Evolutionary conservation across 2,113 vertebrate species (phyloP).

Genomic region (Bujurquina vittata): DNA sequence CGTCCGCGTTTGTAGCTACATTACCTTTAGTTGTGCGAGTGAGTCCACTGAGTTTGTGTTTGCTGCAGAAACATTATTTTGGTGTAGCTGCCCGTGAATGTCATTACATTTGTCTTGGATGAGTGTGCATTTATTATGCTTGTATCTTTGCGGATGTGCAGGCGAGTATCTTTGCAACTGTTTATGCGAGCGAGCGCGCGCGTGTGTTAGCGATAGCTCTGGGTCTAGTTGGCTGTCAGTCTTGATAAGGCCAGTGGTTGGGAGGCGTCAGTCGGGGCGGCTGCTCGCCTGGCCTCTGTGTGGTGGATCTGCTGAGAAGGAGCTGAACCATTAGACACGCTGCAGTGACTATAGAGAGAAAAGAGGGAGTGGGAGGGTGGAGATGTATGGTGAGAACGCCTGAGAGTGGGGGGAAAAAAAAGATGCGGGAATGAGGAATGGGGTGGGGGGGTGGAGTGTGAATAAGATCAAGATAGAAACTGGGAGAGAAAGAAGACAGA

Average conservation of each 20-base stretch:
- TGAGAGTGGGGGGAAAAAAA: neutral
- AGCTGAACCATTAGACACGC: constrained; percentile 72
- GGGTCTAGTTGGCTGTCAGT: constrained; percentile 50
- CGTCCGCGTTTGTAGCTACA: neutral
- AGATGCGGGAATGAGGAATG: constrained; percentile 2
- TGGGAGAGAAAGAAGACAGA: constrained; percentile 12
- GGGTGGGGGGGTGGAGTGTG: constrained; percentile 7
- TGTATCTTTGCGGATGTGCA: neutral
- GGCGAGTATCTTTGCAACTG: neutral
- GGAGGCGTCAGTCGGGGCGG: constrained; percentile 39
- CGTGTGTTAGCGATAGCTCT: constrained; percentile 31
- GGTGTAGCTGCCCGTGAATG: neutral
- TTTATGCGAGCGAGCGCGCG: constrained; percentile 4
- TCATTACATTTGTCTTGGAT: neutral
- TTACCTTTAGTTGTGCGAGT: neutral
- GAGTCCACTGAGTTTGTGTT: neutral
- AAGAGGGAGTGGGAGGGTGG: constrained; percentile 1
- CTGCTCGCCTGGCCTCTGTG: constrained; percentile 46
- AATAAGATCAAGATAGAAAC: constrained; percentile 16
- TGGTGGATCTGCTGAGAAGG: constrained; percentile 68
- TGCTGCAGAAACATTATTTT: constrained; percentile 27
- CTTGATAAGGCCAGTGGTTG: constrained; percentile 62
- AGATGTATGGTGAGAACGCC: constrained; percentile 29
- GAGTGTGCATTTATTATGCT: neutral
- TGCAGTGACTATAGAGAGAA: constrained; percentile 67